These are phyloP conservation scores for Tetragonula clypearis DNA, from an alignment of 1,140 invertebrate species.

Conservation along the genomic window DNA sequence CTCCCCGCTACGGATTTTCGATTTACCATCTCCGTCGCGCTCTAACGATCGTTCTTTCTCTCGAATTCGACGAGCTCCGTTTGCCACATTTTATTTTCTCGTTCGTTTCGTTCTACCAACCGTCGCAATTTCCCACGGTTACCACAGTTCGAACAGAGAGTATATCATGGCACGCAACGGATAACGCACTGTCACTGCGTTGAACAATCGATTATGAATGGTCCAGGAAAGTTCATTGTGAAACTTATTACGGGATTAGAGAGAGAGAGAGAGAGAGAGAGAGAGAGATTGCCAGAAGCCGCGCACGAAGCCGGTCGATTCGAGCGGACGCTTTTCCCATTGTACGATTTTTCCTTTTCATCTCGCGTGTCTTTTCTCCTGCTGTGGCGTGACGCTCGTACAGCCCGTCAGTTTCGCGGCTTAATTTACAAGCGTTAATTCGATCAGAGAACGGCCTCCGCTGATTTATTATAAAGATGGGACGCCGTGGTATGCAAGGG, in stretches of 20 bases:
- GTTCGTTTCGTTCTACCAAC: background rate
- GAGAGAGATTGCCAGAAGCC: background rate
- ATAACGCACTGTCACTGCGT: slow-evolving; percentile 31
- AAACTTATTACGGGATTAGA: slow-evolving; percentile 6
- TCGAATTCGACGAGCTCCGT: slow-evolving; percentile 43
- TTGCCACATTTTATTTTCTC: background rate
- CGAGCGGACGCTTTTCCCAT: background rate
- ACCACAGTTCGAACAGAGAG: background rate
- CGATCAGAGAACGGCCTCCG: slow-evolving; percentile 22
- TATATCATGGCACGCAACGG: background rate
- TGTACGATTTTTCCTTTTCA: background rate
- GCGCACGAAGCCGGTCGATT: background rate
- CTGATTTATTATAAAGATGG: slow-evolving; percentile 42
- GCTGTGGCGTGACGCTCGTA: too few species aligned
- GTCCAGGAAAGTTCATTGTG: background rate
- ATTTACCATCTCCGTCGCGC: slow-evolving; percentile 29
- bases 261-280: too few species aligned
- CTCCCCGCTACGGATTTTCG: slow-evolving; percentile 19
- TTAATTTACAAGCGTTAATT: slow-evolving; percentile 34
- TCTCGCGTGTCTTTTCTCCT: background rate
- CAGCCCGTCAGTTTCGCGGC: background rate
- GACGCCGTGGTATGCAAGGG: slow-evolving; percentile 35
- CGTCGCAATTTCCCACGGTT: slow-evolving; percentile 38
- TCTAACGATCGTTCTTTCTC: slow-evolving; percentile 17
- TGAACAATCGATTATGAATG: slow-evolving; percentile 41